Evolutionary conservation across 2,113 vertebrate genomes (phyloP), one percentile per base, ranked within the genome.

Genomic region (human): DNA sequence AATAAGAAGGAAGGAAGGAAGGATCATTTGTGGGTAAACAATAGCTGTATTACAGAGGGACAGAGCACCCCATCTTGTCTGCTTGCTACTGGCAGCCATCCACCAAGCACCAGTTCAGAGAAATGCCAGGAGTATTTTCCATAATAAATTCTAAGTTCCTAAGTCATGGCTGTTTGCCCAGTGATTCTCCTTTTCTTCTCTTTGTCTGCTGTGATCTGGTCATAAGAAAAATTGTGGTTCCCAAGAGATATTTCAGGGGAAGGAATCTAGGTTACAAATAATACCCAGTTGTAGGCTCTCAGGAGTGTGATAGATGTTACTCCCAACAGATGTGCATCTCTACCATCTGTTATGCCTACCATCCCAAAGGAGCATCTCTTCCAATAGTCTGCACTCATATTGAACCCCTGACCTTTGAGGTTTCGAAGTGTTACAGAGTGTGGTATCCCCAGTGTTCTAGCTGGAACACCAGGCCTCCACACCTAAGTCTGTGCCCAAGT

Each of bases 291-390:
- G n/a, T 20, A 23, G 4, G 43, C 40, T 89, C 38, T 82, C 72
- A 6, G 68, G 52, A 50, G 57, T 30, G 16, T 12, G 40, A 18
- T 9, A 13, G 66, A 22, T 11, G 35, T 64, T 6, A 6, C 12
- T 13, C 18, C 27, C 50, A 6, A 1, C 17, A 30, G 23, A 17
- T 2, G 8, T 8, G 4, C 50, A 10, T 23, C 0, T 55, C 66
- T 45, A 3, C 45, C n/a, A 1, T 59, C 40, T 18, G 27, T 22
- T 25, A 23, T 0, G 0, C 16, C 64, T 30, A 0, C 45, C n/a
- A 9, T 35, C 68, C 83, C 40, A 0, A 23, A 9, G 6, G 50
- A 35, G 40, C 45, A 0, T 55, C 76, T 35, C 10, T 38, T 40
- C 38, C 40, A 6, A 5, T 3, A 2, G 68, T 84, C 64, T 68